Evolutionary conservation across 2,888 invertebrate genomes (phyloP), one percentile per base, ranked within the genome.

Genomic region (Pandemis heparana): DNA sequence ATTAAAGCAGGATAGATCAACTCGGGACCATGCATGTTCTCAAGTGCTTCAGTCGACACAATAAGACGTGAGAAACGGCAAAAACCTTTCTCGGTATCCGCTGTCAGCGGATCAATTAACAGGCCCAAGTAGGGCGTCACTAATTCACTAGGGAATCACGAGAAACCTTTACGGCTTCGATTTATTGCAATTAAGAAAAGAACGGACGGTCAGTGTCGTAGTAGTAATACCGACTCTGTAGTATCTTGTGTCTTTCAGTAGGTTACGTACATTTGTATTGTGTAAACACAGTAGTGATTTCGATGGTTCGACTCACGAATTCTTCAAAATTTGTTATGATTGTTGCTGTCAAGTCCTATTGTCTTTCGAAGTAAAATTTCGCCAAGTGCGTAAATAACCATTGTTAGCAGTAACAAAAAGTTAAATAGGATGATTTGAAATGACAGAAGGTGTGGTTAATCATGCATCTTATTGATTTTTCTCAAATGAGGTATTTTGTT

Each of bases 11-110:
- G 64, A 59, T 71, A 48, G 59, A 71, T 41, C 56, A 70, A 83
- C 79, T 81, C 79, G 77, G 78, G 81, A 85, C 83, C 79, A 82
- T 77, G 82, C 81, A 79, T 81, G 81, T 80, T 66, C 75, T 83
- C 82, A 81, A 88, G 87, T 83, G 85, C 79, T 78, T 76, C 77
- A 77, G n/a, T 79, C 76, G 77, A 78, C 79, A 81, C 76, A 79
- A 77, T 77, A 75, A 76, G 77, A 79, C 74, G 76, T 71, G 80
- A 77, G 80, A 81, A 79, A 76, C 77, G 76, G 76, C 79, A 79
- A 79, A 80, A 78, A 78, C 75, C 56, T 46, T 69, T 56, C 68
- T 62, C 64, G 65, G 75, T 76, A 77, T 79, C 76, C 79, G 75
- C 73, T 75, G 74, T 51, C 63, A 59, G 39, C 70, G 64, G 75